phyloP scores from a whole-genome alignment of 1,140 invertebrate genomes.

The Aphis craccivora region DNA sequence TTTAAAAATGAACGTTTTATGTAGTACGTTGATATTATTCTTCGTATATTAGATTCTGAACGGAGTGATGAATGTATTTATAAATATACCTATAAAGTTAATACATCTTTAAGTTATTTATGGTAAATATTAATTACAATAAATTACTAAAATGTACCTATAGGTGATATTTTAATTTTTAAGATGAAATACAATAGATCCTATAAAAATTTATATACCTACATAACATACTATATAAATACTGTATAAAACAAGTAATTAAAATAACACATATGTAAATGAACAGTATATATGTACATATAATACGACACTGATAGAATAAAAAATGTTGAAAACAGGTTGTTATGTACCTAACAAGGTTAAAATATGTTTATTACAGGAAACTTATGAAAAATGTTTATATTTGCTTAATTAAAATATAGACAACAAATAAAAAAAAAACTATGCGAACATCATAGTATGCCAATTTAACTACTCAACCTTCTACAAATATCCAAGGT shows the following conservation, averaged over 20 bases:
- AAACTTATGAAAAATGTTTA: slow-evolving; percentile 6
- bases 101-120: not conserved
- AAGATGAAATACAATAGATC: not conserved
- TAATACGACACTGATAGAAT: not conserved
- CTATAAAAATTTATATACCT: too few species aligned
- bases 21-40: too few species aligned
- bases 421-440: not conserved
- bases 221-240: not conserved
- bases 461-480: not conserved
- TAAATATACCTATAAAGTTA: too few species aligned
- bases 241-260: not conserved
- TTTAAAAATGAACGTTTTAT: too few species aligned
- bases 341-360: not conserved
- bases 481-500: not conserved
- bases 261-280: not conserved
- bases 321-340: not conserved
- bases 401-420: slow-evolving; percentile 16
- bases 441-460: not conserved
- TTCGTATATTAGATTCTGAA: too few species aligned
- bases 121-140: not conserved
- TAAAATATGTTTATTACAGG: not conserved
- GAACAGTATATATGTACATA: not conserved
- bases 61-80: too few species aligned
- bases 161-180: not conserved
- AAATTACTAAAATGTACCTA: not conserved